A percentile compares a stretch with the other conserved stretches of the same genome.
Evolutionary conservation across 2,113 vertebrate genomes (phyloP).

Genomic region (Peromyscus leucopus): DNA sequence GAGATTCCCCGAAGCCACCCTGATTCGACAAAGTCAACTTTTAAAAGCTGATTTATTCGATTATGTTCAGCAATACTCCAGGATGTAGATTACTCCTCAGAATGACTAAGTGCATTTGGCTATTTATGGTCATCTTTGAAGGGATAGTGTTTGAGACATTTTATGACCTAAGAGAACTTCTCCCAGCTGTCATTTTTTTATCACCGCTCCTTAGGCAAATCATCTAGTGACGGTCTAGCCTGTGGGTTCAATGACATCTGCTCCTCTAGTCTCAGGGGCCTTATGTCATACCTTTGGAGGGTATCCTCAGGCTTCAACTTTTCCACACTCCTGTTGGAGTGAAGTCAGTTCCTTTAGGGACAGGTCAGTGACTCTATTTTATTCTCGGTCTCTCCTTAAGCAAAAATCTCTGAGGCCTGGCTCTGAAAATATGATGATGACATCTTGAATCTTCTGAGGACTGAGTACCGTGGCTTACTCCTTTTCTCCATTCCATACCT

Average conservation of each 20-base stretch:
- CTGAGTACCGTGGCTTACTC: background rate
- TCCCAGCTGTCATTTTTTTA: background rate
- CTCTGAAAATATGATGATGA: background rate
- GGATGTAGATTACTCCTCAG: background rate
- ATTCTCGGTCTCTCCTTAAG: background rate
- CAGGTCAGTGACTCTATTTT: background rate
- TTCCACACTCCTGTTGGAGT: background rate
- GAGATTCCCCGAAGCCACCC: background rate
- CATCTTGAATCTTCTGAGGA: background rate
- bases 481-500: background rate
- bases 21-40: background rate
- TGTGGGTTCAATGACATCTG: background rate
- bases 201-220: background rate
- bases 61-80: background rate
- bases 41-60: background rate
- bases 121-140: background rate
- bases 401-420: background rate
- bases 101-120: background rate
- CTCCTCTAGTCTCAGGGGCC: background rate
- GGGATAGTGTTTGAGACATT: background rate
- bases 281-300: background rate
- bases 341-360: background rate
- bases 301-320: background rate
- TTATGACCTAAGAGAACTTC: background rate
- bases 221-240: background rate